Conservation (phyloP, 2,888 invertebrate genomes). For the Catocala sponsa region DNA sequence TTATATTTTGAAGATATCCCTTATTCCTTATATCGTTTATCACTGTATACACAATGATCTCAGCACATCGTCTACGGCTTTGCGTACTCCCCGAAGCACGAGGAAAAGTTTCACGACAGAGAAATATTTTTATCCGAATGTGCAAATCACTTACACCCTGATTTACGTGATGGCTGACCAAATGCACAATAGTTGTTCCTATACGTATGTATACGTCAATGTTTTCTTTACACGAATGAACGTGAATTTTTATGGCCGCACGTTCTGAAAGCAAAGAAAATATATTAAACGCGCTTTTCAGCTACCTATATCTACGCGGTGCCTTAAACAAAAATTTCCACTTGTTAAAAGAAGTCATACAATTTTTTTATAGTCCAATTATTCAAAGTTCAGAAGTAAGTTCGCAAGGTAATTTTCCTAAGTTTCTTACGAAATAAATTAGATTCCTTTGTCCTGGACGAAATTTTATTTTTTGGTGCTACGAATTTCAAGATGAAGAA, state of each 20-base stretch:
- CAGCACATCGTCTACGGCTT: too few relatives aligned
- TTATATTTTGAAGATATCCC: too few relatives aligned
- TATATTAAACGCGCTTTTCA: not conserved
- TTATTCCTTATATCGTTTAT: too few relatives aligned
- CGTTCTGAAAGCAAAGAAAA: not conserved
- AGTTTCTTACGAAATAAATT: conserved; percentile 45
- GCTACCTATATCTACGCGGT: not conserved
- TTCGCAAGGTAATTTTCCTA: conserved; percentile 38
- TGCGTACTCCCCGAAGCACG: too few relatives aligned
- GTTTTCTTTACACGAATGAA: too few relatives aligned
- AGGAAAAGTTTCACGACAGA: too few relatives aligned
- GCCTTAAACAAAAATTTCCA: conserved; percentile 9
- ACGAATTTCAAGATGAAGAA: not conserved
- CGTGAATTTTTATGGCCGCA: not conserved
- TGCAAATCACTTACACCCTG: too few relatives aligned
- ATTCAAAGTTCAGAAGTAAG: conserved; percentile 35
- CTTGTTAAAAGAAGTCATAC: conserved; percentile 44
- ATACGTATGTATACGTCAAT: too few relatives aligned
- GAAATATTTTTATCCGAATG: too few relatives aligned
- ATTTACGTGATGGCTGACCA: too few relatives aligned
- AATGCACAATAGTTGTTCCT: too few relatives aligned
- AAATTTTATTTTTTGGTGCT: conserved; percentile 17
- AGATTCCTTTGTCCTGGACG: conserved; percentile 26
- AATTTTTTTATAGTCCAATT: conserved; percentile 41
- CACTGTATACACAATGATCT: too few relatives aligned